Percentiles rank a stretch among this genome's conserved stretches.
These are phyloP conservation scores for Bathynomus jamesi DNA, from an alignment of 1,140 invertebrate genomes.

Conservation along the genomic window DNA sequence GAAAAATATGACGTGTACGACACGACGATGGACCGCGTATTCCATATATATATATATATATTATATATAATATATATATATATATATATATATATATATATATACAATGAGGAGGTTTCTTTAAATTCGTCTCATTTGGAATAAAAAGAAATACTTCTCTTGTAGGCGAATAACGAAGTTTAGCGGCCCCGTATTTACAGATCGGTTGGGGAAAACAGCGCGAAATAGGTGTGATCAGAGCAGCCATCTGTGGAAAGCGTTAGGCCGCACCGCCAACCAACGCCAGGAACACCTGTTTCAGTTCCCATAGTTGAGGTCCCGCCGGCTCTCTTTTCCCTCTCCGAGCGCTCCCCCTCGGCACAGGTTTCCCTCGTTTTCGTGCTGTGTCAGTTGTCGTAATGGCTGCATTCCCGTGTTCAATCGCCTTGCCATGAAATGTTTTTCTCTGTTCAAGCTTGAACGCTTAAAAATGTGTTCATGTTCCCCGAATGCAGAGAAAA, in stretches of 20 bases:
- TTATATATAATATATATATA: too few species aligned
- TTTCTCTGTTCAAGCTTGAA: neutral
- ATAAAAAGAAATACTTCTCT: too few species aligned
- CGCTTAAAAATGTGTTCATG: neutral
- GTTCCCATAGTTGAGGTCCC: constrained; percentile 31
- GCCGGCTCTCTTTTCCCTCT: constrained; percentile 15
- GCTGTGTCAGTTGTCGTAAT: constrained; percentile 1
- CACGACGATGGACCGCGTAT: too few species aligned
- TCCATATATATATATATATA: too few species aligned
- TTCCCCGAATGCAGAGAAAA: neutral
- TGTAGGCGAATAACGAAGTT: neutral
- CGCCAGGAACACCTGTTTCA: constrained; percentile 25
- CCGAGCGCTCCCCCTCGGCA: neutral
- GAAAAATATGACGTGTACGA: too few species aligned
- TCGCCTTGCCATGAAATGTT: constrained; percentile 1
- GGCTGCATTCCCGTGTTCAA: neutral
- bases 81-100: too few species aligned
- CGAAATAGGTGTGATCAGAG: constrained; percentile 18
- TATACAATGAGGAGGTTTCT: too few species aligned
- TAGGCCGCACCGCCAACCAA: constrained; percentile 26
- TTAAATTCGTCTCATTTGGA: too few species aligned
- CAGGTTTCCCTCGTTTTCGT: constrained; percentile 26
- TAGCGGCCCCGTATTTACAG: neutral
- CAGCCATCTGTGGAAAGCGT: constrained; percentile 29
- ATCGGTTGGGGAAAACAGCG: neutral